Base-by-base conservation (phyloP, 2,888 invertebrate species). In the Furcula furcula region DNA sequence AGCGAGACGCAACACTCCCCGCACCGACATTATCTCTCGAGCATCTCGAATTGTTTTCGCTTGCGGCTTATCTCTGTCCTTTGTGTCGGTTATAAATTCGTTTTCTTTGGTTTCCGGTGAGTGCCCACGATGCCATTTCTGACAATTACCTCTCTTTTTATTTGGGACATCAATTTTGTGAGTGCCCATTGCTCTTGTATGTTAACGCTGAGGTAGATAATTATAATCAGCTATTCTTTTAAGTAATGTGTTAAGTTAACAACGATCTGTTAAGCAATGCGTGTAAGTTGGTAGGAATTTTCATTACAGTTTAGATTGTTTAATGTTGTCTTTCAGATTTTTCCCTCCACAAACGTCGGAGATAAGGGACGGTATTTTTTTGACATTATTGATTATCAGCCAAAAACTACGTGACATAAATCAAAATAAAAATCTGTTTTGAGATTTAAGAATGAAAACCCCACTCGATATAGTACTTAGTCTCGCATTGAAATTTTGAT, bases 21-120 rank as follows among this genome's bases (percentile, higher is more conserved):
- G 49, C 46, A 29, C 42, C 46, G 25, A 39, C 34, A 52, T 55
- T 65, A 66, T 68, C 67, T 59, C 36, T 26, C 28, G 47, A 41
- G 56, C 55, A 65, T 69, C 66, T 57, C 55, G 61, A 63, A 68
- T 65, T 69, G 67, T 74, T 68, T 71, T 64, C 58, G 54, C 55
- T 55, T 40, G 37, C 46, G 44, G 68, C 71, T 74, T 74, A 71
- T 70, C 73, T 62, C 21, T 40, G 46, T 53, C 56, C 59, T 58
- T 66, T 65, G 65, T 59, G 61, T 55, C 56, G 56, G 53, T 61
- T 57, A 60, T 66, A 56, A 65, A 64, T 66, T 63, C 65, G 57
- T 63, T 72, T 66, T 63, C 58, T 55, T 56, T 52, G 48, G 57
- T 64, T 59, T 46, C 47, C 50, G 47, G 47, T 36, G 40, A 46